Percentiles rank a stretch among this genome's conserved stretches.
phyloP scores from a whole-genome alignment of 1,140 invertebrate species.

The Cataglyphis hispanica region DNA sequence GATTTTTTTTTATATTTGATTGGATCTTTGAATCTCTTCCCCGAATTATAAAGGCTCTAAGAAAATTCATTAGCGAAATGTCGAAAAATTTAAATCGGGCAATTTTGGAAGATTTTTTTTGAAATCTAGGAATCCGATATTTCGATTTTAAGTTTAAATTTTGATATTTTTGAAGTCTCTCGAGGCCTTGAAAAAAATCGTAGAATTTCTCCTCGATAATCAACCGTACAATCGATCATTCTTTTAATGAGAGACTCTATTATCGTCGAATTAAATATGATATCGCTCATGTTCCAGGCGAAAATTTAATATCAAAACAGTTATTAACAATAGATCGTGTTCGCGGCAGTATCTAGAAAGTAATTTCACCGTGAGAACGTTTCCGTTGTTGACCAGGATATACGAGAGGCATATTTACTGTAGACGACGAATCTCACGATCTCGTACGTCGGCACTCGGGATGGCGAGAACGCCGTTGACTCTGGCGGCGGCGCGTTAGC shows the following conservation, averaged over 20 bases:
- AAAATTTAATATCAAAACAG: conserved; percentile 23
- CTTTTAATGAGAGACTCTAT: conserved; percentile 34
- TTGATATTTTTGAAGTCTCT: not conserved
- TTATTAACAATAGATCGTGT: conserved; percentile 18
- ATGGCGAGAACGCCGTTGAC: not conserved
- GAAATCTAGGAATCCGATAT: not conserved
- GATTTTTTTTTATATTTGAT: not conserved
- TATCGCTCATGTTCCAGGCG: not conserved
- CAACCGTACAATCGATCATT: conserved; percentile 32
- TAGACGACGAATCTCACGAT: conserved; percentile 26
- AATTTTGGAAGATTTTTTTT: not conserved
- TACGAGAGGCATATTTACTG: conserved; percentile 16
- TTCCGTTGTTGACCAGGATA: conserved; percentile 41
- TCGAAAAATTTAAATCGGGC: not conserved
- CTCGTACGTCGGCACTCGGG: not conserved
- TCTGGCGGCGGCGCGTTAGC: not conserved
- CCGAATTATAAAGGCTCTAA: not conserved
- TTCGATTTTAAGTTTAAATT: not conserved
- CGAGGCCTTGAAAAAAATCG: not conserved
- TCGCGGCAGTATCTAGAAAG: conserved; percentile 18
- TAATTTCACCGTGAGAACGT: conserved; percentile 39
- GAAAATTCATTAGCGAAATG: not conserved
- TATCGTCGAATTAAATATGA: not conserved
- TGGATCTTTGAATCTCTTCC: not conserved
- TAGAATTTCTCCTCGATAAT: conserved; percentile 27